Conservation (phyloP, 2,888 invertebrate genomes). For the Hypolimnas misippus region DNA sequence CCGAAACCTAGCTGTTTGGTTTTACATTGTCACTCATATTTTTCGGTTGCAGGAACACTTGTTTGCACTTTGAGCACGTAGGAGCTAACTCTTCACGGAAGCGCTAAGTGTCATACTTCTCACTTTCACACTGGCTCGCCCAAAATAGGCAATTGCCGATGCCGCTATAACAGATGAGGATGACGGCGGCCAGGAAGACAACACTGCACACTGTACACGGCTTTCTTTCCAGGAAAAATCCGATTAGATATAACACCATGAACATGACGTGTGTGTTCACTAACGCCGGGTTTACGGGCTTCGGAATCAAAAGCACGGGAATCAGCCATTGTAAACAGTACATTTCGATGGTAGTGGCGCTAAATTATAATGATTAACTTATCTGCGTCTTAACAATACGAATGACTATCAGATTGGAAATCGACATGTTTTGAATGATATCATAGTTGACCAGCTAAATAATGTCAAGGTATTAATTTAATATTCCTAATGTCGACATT, state of each 20-base stretch:
- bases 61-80: constrained; percentile 68
- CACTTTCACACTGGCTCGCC: constrained; percentile 90
- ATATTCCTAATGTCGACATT: constrained; percentile 31
- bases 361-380: constrained; percentile 19
- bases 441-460: constrained; percentile 47
- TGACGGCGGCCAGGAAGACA: constrained; percentile 96
- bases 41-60: constrained; percentile 54
- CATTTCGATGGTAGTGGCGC: constrained; percentile 81
- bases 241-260: constrained; percentile 97
- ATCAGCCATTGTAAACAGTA: constrained; percentile 99
- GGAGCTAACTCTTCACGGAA: constrained; percentile 52
- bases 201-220: constrained; percentile 99
- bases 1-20: not conserved
- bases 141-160: constrained; percentile 97
- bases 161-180: constrained; percentile 97
- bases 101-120: constrained; percentile 82
- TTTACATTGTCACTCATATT: constrained; percentile 46
- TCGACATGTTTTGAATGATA: constrained; percentile 64
- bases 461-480: constrained; percentile 41
- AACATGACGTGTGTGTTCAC: constrained; percentile 99
- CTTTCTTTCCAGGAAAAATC: constrained; percentile 97
- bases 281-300: constrained; percentile 97
- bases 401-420: constrained; percentile 49
- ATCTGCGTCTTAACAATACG: constrained; percentile 26
- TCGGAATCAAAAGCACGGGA: constrained; percentile 98